These are phyloP conservation scores for Ophion slaviceki DNA, from an alignment of 2,888 invertebrate species.

Conservation along the genomic window DNA sequence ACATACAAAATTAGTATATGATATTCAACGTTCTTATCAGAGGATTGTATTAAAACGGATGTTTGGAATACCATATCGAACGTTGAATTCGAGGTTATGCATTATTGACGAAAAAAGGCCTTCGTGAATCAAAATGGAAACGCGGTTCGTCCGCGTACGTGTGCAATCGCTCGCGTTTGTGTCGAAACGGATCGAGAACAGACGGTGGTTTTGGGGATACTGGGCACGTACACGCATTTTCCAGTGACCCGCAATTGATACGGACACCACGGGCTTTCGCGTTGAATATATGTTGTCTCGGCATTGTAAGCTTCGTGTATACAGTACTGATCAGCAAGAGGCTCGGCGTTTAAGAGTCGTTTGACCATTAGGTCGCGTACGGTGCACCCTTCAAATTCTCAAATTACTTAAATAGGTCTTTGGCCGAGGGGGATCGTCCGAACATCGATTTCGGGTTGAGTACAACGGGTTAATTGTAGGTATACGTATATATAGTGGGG, in stretches of 20 bases:
- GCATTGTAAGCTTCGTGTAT: not conserved
- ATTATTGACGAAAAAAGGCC: not conserved
- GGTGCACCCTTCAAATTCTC: slow-evolving; percentile 31
- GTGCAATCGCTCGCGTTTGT: not conserved
- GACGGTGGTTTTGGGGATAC: not conserved
- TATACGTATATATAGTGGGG: not conserved
- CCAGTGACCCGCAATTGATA: slow-evolving; percentile 28
- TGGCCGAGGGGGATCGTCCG: not conserved
- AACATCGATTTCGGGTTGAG: slow-evolving; percentile 22
- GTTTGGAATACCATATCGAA: not conserved
- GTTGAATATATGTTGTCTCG: slow-evolving; percentile 1
- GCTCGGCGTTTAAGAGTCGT: slow-evolving; percentile 24
- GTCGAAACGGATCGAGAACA: not conserved
- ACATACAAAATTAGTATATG: not conserved
- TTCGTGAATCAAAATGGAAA: not conserved
- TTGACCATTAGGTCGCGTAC: slow-evolving; percentile 29
- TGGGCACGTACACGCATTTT: not conserved
- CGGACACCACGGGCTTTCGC: slow-evolving; percentile 39
- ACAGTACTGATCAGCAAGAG: not conserved
- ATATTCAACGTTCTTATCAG: not conserved
- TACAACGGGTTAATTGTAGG: not conserved
- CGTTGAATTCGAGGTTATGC: not conserved
- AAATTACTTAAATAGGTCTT: slow-evolving; percentile 33
- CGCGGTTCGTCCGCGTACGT: not conserved
- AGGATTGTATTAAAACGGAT: not conserved